phyloP scores from a whole-genome alignment of 1,140 invertebrate genomes.

The Musca vetustissima region DNA sequence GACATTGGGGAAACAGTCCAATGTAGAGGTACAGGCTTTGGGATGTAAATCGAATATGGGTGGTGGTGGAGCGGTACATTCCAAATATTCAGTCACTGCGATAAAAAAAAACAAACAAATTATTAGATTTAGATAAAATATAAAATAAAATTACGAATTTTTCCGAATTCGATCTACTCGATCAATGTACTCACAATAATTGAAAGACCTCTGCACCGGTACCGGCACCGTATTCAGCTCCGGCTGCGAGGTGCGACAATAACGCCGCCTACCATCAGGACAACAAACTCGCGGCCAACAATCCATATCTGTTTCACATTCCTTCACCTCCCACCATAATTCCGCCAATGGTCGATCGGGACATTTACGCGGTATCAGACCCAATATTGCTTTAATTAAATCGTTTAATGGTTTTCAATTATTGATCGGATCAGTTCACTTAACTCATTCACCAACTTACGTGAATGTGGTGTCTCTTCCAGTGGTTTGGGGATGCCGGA shows the following conservation, averaged over 20 bases:
- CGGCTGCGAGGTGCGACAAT: constrained; percentile 68
- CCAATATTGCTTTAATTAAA: constrained; percentile 61
- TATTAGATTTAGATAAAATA: no score
- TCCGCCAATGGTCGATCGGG: constrained; percentile 66
- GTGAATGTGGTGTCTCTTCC: constrained; percentile 59
- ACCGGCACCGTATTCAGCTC: constrained; percentile 64
- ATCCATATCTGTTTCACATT: constrained; percentile 66
- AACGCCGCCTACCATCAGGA: constrained; percentile 64
- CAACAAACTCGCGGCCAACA: constrained; percentile 73
- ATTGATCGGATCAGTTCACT: background rate
- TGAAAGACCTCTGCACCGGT: constrained; percentile 55
- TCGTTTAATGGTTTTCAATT: constrained; percentile 12
- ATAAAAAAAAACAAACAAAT: no score
- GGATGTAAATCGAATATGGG: constrained; percentile 67
- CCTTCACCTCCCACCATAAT: constrained; percentile 65
- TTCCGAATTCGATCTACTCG: no score
- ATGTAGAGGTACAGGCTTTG: constrained; percentile 64
- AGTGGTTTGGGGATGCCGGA: constrained; percentile 61
- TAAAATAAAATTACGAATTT: constrained; percentile 54
- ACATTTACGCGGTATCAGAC: constrained; percentile 66
- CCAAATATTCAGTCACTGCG: constrained; percentile 66
- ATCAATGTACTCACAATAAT: constrained; percentile 58
- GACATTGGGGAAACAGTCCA: constrained; percentile 75
- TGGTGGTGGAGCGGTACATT: constrained; percentile 70
- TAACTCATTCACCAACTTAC: constrained; percentile 52